Percentiles rank a stretch among this genome's conserved stretches.
phyloP scores from a whole-genome alignment of 1,140 invertebrate genomes.

The Ceratina japonica region DNA sequence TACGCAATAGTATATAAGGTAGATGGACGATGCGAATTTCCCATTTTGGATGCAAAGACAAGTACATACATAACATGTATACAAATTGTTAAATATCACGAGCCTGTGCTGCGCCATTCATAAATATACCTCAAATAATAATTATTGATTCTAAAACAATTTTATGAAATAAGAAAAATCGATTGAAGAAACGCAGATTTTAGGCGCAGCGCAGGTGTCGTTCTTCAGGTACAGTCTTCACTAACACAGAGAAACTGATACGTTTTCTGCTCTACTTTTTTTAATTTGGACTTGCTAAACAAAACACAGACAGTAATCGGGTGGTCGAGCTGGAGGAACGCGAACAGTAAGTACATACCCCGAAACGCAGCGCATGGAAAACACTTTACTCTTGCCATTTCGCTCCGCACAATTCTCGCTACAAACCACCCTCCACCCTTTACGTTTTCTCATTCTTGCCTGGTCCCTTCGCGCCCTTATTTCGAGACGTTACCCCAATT shows the following conservation, averaged over 20 bases:
- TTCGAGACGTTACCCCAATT: constrained; percentile 40
- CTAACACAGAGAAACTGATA: constrained; percentile 76
- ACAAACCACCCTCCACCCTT: neutral
- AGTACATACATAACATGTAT: constrained; percentile 44
- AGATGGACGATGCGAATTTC: constrained; percentile 52
- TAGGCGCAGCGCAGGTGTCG: constrained; percentile 21
- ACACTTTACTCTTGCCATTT: constrained; percentile 12
- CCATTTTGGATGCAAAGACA: constrained; percentile 54
- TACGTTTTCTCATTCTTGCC: neutral
- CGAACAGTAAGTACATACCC: constrained; percentile 87
- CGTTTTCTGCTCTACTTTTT: constrained; percentile 78
- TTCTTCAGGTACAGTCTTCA: constrained; percentile 61
- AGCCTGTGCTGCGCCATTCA: constrained; percentile 46
- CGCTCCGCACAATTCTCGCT: neutral
- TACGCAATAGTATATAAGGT: constrained; percentile 57
- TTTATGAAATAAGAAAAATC: constrained; percentile 12
- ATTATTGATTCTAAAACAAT: neutral
- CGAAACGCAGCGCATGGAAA: constrained; percentile 54
- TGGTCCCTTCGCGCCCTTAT: neutral
- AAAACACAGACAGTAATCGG: constrained; percentile 86
- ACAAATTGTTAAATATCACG: constrained; percentile 52
- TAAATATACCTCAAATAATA: too few relatives aligned
- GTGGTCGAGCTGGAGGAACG: constrained; percentile 88
- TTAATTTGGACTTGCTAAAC: constrained; percentile 79
- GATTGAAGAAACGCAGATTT: neutral